A percentile compares a stretch with the other conserved stretches of the same genome.
phyloP scores from a whole-genome alignment of 2,888 invertebrate species.

The Ornithoptera alexandrae region DNA sequence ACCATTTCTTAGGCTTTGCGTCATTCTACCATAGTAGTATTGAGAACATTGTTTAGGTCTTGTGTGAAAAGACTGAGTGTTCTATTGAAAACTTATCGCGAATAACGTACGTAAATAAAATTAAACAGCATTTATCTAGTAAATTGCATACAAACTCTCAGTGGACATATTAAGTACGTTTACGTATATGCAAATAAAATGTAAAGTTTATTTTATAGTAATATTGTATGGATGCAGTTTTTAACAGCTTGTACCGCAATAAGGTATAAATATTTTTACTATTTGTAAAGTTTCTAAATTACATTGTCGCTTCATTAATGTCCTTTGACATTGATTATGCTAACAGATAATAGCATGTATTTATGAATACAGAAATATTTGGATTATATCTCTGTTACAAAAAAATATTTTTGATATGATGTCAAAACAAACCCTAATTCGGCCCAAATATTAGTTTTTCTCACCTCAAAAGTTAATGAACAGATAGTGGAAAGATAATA shows the following conservation, averaged over 20 bases:
- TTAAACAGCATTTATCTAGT: background rate
- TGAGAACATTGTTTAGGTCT: constrained; percentile 27
- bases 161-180: background rate
- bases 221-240: background rate
- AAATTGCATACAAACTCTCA: background rate
- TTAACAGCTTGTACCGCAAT: background rate
- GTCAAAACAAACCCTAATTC: too few species aligned
- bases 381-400: too few species aligned
- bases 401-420: too few species aligned
- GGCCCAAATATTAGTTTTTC: too few species aligned
- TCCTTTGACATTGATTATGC: background rate
- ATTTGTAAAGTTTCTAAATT: background rate
- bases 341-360: too few species aligned
- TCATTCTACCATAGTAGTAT: constrained; percentile 59
- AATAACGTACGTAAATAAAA: background rate
- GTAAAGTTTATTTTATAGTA: background rate
- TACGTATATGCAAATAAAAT: background rate
- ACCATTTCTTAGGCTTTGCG: constrained; percentile 71
- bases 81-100: background rate
- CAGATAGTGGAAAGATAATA: too few species aligned
- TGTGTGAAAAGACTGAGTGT: constrained; percentile 10
- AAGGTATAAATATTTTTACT: background rate
- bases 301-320: background rate
- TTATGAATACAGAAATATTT: too few species aligned
- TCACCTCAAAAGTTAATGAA: too few species aligned